Evolutionary conservation across 2,797 vertebrate species (phyloP), one percentile per base, ranked within the genome.

Genomic region (Bradypodion ventrale): DNA sequence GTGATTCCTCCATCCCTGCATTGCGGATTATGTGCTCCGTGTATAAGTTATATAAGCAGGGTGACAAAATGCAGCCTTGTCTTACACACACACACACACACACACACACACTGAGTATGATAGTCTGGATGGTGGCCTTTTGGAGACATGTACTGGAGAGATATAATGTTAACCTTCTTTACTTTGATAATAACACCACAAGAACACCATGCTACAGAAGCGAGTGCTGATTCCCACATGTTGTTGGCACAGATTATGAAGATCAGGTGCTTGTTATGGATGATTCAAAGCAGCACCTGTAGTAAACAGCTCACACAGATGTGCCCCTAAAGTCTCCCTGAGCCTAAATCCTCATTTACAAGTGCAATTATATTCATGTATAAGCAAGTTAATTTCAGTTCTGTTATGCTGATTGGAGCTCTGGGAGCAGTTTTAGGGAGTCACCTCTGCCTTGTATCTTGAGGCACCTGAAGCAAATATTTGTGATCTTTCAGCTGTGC

Each of bases 311-410:
- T 49, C 68, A 49, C 72, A 77, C 74, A 82, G 84, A 82, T 77
- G 78, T 63, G 42, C 37, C 74, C 78, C 66, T 76, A 19, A 63
- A 85, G 82, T 81, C 76, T 85, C 42, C 73, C 66, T 49, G 65
- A 40, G 84, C 65, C 46, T 72, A 70, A 85, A 82, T 85, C 66
- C 73, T 82, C 56, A n/a, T 69, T 49, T 82, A 76, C 70, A 85
- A 60, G 80, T 85, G 29, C 49, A 85, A 85, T 82, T 70, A 85
- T 82, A 60, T 68, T 75, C 52, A 85, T 80, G 85, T 80, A 75
- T 66, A 66, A 63, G 16, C n/a, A 40, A 60, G 78, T 35, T 77
- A 81, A 79, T 49, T 82, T 82, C n/a, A 75, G 42, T 70, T 63
- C 83, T 74, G 42, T 63, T 40, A 25, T 49, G 32, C 42, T 73